phyloP scores from a whole-genome alignment of 2,888 invertebrate species.

The Drosophila bunnanda region DNA sequence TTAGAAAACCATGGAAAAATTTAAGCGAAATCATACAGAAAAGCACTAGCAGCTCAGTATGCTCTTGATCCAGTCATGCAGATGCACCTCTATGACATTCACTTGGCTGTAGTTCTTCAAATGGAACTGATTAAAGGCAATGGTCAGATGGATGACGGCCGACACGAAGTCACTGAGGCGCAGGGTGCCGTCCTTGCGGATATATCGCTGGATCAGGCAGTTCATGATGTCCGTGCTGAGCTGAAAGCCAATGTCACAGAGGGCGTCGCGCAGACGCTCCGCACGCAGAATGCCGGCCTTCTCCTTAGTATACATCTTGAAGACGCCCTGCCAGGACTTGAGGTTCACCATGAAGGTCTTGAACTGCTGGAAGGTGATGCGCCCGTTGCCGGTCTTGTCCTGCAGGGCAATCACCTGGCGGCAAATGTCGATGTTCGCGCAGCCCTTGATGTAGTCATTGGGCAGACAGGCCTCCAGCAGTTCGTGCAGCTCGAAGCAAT shows the following conservation, averaged over 20 bases:
- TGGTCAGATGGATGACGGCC: conserved; percentile 93
- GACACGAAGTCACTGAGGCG: conserved; percentile 96
- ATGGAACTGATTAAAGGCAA: conserved; percentile 93
- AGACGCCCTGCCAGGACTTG: conserved; percentile 95
- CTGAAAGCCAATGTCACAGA: conserved; percentile 94
- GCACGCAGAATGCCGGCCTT: conserved; percentile 95
- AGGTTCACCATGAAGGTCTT: conserved; percentile 96
- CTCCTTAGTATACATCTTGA: conserved; percentile 95
- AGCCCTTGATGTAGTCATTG: conserved; percentile 97
- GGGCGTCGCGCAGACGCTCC: conserved; percentile 92
- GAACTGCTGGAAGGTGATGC: conserved; percentile 93
- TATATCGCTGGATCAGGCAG: conserved; percentile 92
- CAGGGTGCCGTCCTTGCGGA: conserved; percentile 96
- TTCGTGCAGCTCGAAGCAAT: conserved; percentile 96
- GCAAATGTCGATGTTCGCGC: conserved; percentile 96
- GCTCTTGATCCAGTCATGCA: conserved; percentile 87
- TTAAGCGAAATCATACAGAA: background rate
- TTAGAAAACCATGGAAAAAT: background rate
- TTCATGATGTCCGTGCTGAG: conserved; percentile 93
- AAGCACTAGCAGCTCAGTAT: conserved; percentile 81
- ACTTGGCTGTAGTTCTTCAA: conserved; percentile 92
- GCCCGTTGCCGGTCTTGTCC: conserved; percentile 92
- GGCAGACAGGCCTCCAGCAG: conserved; percentile 95
- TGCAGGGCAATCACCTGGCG: conserved; percentile 94
- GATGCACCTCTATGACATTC: conserved; percentile 91